These are phyloP conservation scores for Gobius niger DNA, from an alignment of 2,113 vertebrate genomes.

Conservation along the genomic window DNA sequence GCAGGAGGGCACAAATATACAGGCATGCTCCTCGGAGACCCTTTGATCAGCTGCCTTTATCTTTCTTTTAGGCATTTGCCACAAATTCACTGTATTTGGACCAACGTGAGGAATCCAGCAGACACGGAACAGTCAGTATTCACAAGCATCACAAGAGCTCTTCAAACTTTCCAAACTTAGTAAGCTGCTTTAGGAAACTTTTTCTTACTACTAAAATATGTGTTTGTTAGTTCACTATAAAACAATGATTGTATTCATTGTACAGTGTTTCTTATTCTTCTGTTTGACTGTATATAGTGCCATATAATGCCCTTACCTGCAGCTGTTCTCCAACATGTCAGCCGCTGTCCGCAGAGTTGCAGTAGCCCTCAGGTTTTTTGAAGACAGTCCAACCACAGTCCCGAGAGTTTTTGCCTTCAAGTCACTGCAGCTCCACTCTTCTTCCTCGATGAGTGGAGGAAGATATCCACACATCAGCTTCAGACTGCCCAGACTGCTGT, in stretches of 20 bases:
- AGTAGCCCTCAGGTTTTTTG: slow-evolving; percentile 86
- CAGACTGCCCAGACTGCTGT: slow-evolving; percentile 83
- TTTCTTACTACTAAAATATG: neutral
- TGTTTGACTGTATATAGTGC: neutral
- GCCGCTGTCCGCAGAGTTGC: slow-evolving; percentile 80
- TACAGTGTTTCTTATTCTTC: neutral
- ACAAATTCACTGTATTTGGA: slow-evolving; percentile 24
- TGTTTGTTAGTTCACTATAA: too few species aligned
- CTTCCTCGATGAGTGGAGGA: slow-evolving; percentile 95
- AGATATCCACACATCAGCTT: slow-evolving; percentile 94
- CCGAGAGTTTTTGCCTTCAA: slow-evolving; percentile 84
- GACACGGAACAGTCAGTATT: neutral
- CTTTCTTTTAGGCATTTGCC: slow-evolving; percentile 41
- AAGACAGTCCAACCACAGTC: slow-evolving; percentile 89
- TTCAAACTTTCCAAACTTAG: neutral
- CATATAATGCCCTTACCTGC: slow-evolving; percentile 80
- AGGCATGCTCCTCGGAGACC: slow-evolving; percentile 62
- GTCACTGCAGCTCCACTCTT: slow-evolving; percentile 94
- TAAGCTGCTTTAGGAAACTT: too few species aligned
- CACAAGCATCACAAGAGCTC: neutral
- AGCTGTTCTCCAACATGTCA: slow-evolving; percentile 85
- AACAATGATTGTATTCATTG: too few species aligned
- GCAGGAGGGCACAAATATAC: slow-evolving; percentile 70
- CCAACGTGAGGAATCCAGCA: slow-evolving; percentile 27
- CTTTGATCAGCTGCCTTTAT: slow-evolving; percentile 68